Evolutionary conservation across 2,113 vertebrate genomes (phyloP), one percentile per base, ranked within the genome.

Genomic region (Phaethon lepturus): DNA sequence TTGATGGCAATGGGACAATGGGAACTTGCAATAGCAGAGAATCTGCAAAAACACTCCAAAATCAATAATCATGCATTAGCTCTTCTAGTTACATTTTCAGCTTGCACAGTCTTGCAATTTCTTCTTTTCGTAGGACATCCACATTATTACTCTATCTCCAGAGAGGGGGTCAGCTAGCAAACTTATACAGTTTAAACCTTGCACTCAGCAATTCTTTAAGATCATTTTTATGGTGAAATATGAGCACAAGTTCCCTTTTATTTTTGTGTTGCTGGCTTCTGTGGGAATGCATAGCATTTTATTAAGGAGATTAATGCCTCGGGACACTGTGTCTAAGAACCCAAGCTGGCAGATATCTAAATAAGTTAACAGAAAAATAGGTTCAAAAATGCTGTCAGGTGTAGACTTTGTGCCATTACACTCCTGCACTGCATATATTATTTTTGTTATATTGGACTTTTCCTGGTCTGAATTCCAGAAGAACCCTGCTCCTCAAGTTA

Each of bases 141-240:
- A 0, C 49, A 23, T 55, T 25, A 42, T 62, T 86, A 31, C 72
- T 88, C 17, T 25, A 13, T 77, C 76, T 96, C 59, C 82, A 85
- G 55, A 66, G 72, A 86, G 13, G 14, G 7, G 8, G 23, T 53
- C 62, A 69, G 50, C 62, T 80, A 67, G 50, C 28, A 83, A 71
- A 31, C 13, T 80, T 25, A 38, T 0, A 60, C 44, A 5, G 26
- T 55, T 88, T 86, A 88, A 91, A 83, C 47, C n/a, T 76, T 64
- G 55, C 42, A 35, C 33, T 92, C 75, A 95, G 79, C 73, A 86
- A n/a, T 92, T 93, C 76, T 64, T 72, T 42, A n/a, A 86, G 76
- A 80, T 78, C 10, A 19, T 49, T 93, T 96, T 91, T 62, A 84
- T n/a, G 28, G 69, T 62, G 91, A 97, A 94, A 76, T 89, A 72